A percentile compares a stretch with the other conserved stretches of the same genome.
These are phyloP conservation scores for Crepidodera aurea DNA, from an alignment of 2,888 invertebrate species.

Conservation along the genomic window DNA sequence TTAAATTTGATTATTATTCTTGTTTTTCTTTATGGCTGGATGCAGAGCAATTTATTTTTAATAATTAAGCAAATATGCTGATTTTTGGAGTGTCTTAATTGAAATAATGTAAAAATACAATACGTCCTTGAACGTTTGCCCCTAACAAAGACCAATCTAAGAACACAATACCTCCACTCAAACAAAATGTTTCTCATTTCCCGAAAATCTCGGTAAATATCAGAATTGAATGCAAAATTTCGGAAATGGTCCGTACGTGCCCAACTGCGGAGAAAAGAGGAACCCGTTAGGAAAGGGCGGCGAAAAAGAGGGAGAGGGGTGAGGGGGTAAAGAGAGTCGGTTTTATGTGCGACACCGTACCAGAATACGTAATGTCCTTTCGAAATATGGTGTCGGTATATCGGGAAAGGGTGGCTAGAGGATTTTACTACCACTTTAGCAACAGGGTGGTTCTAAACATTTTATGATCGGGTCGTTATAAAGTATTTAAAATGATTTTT, in stretches of 20 bases:
- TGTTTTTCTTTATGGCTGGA: not conserved
- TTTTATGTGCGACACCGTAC: constrained; percentile 21
- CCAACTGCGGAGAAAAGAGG: constrained; percentile 29
- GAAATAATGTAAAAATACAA: too few relatives aligned
- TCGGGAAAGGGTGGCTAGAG: constrained; percentile 22
- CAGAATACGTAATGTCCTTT: constrained; percentile 26
- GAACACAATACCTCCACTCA: not conserved
- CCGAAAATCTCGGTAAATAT: constrained; percentile 47
- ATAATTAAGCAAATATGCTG: too few relatives aligned
- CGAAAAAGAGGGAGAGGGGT: constrained; percentile 38
- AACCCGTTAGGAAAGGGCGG: constrained; percentile 27
- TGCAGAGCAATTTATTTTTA: too few relatives aligned
- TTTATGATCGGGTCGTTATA: not conserved
- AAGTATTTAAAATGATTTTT: not conserved
- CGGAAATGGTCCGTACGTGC: constrained; percentile 59
- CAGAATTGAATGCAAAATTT: constrained; percentile 57
- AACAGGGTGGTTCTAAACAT: constrained; percentile 10
- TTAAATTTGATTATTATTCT: not conserved
- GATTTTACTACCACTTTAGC: constrained; percentile 14
- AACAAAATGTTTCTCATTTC: constrained; percentile 7
- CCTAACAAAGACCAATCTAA: too few relatives aligned
- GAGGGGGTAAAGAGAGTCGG: constrained; percentile 18
- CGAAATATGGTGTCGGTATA: constrained; percentile 21
- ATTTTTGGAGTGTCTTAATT: too few relatives aligned
- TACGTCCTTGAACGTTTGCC: too few relatives aligned